These are phyloP conservation scores for Eunapius fragilis DNA, from an alignment of 37 sponge, comb jelly and placozoan genomes.

Conservation along the genomic window DNA sequence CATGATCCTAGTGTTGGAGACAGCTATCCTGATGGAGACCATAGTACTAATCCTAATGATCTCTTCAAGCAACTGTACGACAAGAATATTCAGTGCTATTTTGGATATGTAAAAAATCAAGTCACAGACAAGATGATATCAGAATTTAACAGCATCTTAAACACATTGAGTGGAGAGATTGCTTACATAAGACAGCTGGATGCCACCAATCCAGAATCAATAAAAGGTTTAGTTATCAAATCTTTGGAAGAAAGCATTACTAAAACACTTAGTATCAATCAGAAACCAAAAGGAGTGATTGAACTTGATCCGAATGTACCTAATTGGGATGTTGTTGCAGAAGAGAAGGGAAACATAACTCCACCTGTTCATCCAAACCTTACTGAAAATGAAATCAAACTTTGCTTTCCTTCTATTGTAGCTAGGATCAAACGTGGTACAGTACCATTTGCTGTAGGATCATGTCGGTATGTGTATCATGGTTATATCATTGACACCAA, in stretches of 20 bases:
- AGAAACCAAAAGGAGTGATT: background rate
- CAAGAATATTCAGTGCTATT: slow-evolving; percentile 27
- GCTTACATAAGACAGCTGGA: background rate
- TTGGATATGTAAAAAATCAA: slow-evolving; percentile 26
- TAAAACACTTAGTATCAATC: background rate
- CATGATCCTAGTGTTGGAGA: slow-evolving; percentile 4
- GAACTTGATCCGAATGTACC: background rate
- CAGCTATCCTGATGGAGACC: slow-evolving; percentile 30
- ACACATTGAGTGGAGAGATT: background rate
- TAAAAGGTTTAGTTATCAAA: slow-evolving; percentile 16
- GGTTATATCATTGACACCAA: slow-evolving; percentile 8
- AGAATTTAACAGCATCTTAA: slow-evolving; percentile 20
- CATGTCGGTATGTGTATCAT: slow-evolving; percentile 14
- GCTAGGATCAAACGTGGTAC: slow-evolving; percentile 11
- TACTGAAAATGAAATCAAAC: slow-evolving; percentile 23
- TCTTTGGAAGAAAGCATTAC: slow-evolving; percentile 6
- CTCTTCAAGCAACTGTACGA: slow-evolving; percentile 1
- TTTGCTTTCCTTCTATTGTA: background rate
- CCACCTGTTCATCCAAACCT: background rate
- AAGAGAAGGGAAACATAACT: slow-evolving; percentile 5
- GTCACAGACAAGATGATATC: slow-evolving; percentile 32
- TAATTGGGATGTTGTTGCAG: background rate
- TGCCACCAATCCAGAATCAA: slow-evolving; percentile 10
- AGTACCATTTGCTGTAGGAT: slow-evolving; percentile 21
- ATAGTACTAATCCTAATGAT: slow-evolving; percentile 1